These are phyloP conservation scores for Mormyrops attenuatus DNA, from an alignment of 2,797 vertebrate genomes.

Conservation along the genomic window DNA sequence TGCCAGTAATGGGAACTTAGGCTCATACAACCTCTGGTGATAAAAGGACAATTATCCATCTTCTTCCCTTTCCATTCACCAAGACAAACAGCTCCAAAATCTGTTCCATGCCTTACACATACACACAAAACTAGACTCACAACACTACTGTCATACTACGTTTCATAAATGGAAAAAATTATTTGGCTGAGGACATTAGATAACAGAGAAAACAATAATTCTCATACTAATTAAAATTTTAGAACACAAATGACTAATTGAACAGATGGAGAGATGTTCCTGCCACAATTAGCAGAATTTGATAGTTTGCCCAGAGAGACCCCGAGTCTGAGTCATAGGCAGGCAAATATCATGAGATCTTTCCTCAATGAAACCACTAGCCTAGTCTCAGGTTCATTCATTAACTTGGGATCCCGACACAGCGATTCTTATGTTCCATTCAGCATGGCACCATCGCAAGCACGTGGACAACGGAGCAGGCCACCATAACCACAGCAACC, in stretches of 20 bases:
- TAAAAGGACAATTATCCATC: not conserved
- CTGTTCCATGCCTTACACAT: not conserved
- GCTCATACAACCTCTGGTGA: not conserved
- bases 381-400: constrained; percentile 1
- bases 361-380: constrained; percentile 4
- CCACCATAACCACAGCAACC: constrained; percentile 53
- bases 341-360: not conserved
- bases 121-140: not conserved
- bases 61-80: not conserved
- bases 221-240: not conserved
- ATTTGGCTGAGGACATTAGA: not conserved
- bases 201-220: not conserved
- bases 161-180: not conserved
- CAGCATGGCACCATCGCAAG: not conserved
- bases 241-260: constrained; percentile 3
- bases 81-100: not conserved
- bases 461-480: not conserved
- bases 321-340: not conserved
- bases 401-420: not conserved
- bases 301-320: not conserved
- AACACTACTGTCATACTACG: not conserved
- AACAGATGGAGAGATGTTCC: not conserved
- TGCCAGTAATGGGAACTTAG: not conserved
- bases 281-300: not conserved
- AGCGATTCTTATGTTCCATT: not conserved